Base-by-base conservation (phyloP, 2,888 invertebrate genomes). In the Heterodera filipjevi region DNA sequence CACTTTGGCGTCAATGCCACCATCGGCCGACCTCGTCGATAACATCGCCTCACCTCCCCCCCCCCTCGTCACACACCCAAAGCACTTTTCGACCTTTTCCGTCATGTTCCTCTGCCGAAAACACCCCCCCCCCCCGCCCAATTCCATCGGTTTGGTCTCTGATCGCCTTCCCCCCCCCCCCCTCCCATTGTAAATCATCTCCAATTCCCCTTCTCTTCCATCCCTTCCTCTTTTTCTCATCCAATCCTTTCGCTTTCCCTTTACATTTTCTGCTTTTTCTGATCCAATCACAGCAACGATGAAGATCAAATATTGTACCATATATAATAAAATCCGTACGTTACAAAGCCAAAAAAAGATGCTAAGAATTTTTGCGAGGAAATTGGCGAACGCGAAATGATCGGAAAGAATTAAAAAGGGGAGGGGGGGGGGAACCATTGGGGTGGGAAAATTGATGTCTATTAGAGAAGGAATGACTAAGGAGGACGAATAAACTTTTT, bases 41-140 rank as follows among this genome's bases (percentile, higher is more conserved):
- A 59, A 59, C 59, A 59, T 59, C 59, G 59, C 39, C 59, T 73
- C 33, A 1, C 49, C 33, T 73, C 35, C 32, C 35, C 33, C 32
- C 16, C 33, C 53, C 53, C 30, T 49, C 35, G n/a, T 73, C 64
- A 22, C n/a, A 59, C 44, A 22, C 59, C 59, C n/a, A n/a, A 59
- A n/a, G 59, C n/a, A 59, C 27, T 64, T 49, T 53, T 64, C 46
- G 75, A 30, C 75, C 75, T 75, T 75, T 75, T 75, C 64, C 66
- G 68, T 75, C 75, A 75, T 75, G 75, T 75, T 49, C 27, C 75
- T 64, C 68, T 73, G 49, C 30, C 46, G 10, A 68, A 68, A 68
- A 33, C 33, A 66, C 35, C 68, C 27, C 66, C 12, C 33, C 68
- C 10, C 68, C 33, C 68, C 33, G 16, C 32, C 68, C 32, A 32